Conservation (phyloP, 2,888 invertebrate species). For the Rhodophaea formosa region DNA sequence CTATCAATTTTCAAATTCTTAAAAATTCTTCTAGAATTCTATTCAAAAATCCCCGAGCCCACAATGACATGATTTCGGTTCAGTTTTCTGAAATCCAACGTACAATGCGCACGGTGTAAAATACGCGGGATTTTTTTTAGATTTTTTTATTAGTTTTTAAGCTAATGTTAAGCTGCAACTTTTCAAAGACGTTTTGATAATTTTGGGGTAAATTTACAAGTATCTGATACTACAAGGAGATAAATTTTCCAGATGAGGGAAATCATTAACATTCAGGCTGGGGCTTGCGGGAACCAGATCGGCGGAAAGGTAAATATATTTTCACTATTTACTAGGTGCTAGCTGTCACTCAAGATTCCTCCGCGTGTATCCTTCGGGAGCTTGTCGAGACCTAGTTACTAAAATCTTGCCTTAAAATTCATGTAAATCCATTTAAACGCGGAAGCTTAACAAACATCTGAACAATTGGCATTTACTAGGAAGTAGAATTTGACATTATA, state of each 20-base stretch:
- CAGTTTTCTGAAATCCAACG: conserved; percentile 61
- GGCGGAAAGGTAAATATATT: conserved; percentile 75
- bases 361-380: no score
- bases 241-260: conserved; percentile 85
- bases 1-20: conserved; percentile 5
- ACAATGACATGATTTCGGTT: conserved; percentile 23
- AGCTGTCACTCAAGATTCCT: no score
- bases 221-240: conserved; percentile 36
- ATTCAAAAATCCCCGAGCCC: conserved; percentile 37
- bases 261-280: conserved; percentile 89
- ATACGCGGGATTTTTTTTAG: conserved; percentile 45
- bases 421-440: no score
- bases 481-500: no score
- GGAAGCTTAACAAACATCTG: no score
- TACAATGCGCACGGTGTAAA: conserved; percentile 65
- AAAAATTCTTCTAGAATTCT: conserved; percentile 44
- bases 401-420: no score
- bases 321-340: background rate
- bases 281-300: conserved; percentile 85
- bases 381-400: no score
- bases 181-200: conserved; percentile 45
- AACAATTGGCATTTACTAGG: no score
- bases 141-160: conserved; percentile 63
- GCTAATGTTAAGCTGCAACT: conserved; percentile 71
- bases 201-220: conserved; percentile 62